A percentile compares a stretch with the other conserved stretches of the same genome.
phyloP scores from a whole-genome alignment of 1,140 invertebrate species.

The Manduca sexta region DNA sequence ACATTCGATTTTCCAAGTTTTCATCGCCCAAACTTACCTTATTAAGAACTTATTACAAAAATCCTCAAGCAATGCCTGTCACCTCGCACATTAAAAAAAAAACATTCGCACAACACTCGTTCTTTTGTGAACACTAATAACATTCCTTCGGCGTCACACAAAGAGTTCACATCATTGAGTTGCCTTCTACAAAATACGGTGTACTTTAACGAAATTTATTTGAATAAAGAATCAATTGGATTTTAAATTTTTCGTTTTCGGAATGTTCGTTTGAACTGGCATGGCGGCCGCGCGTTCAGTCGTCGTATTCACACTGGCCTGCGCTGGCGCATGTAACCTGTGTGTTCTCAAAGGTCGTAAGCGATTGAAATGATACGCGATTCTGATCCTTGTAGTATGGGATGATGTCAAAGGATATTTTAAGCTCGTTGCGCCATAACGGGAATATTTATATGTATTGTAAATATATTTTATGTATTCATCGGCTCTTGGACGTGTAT shows the following conservation, averaged over 20 bases:
- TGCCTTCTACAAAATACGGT: slow-evolving; percentile 23
- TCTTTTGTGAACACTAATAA: slow-evolving; percentile 45
- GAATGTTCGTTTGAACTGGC: slow-evolving; percentile 45
- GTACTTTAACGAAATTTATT: slow-evolving; percentile 19
- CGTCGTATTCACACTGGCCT: slow-evolving; percentile 40
- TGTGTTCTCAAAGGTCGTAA: slow-evolving; percentile 36
- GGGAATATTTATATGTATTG: slow-evolving; percentile 19
- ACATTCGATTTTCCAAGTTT: no score
- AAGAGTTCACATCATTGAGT: slow-evolving; percentile 54
- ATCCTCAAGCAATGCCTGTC: slow-evolving; percentile 4
- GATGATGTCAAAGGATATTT: slow-evolving; percentile 49
- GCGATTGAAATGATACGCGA: slow-evolving; percentile 24
- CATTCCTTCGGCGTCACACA: slow-evolving; percentile 42
- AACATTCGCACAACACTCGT: slow-evolving; percentile 41
- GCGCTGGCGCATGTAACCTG: slow-evolving; percentile 28
- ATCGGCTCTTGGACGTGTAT: no score
- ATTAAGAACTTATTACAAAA: background rate
- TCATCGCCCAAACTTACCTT: slow-evolving; percentile 12
- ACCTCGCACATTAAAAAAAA: slow-evolving; percentile 26
- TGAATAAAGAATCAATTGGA: slow-evolving; percentile 9
- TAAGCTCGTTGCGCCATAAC: slow-evolving; percentile 40
- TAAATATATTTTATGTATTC: no score
- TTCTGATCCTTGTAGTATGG: slow-evolving; percentile 19
- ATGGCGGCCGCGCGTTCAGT: slow-evolving; percentile 56
- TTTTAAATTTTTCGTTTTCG: slow-evolving; percentile 33